Evolutionary conservation across 2,113 vertebrate genomes (phyloP), one percentile per base, ranked within the genome.

Genomic region (Eudyptes chrysolophus): DNA sequence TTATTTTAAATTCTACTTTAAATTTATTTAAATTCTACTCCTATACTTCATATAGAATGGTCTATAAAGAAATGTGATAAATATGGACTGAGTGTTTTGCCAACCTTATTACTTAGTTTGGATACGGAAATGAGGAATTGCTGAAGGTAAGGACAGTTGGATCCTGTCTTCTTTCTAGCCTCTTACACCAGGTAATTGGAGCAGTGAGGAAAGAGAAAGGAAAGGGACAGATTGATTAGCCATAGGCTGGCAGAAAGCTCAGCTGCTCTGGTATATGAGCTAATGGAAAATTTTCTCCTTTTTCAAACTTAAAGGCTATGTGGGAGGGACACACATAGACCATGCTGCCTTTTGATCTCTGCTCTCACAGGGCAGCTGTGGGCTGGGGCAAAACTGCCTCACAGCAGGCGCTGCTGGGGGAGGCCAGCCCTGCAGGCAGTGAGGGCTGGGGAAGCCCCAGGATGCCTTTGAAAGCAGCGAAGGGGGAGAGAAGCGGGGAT

Each of bases 371-470:
- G 27, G 10, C 27, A 79, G 32, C 52, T 71, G 51, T 40, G 18
- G 58, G 27, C 46, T 57, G 34, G 11, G 26, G 8, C 6, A 55
- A 40, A 55, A 62, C 42, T 62, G 26, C 20, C 29, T 68, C 27
- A 36, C 5, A 61, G 48, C 2, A 76, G 7, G 27, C 0, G 2
- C 26, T n/a, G 7, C 30, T 36, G 22, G 26, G 4, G 18, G 5
- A 74, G 34, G 54, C 16, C 46, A 78, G 13, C 9, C 24, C 44
- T 32, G 38, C 9, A 16, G 18, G 48, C 29, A 29, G 2, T 1
- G 20, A 77, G 61, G n/a, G 24, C 38, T 75, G 46, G 26, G 54
- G 48, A 77, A 83, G 32, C 7, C 6, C 6, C n/a, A 4, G 26
- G 18, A 15, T 27, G 32, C 11, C 21, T 36, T 10, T 62, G 42